Evolutionary conservation across 2,888 invertebrate genomes (phyloP).

Genomic region (Frankliniella fusca): DNA sequence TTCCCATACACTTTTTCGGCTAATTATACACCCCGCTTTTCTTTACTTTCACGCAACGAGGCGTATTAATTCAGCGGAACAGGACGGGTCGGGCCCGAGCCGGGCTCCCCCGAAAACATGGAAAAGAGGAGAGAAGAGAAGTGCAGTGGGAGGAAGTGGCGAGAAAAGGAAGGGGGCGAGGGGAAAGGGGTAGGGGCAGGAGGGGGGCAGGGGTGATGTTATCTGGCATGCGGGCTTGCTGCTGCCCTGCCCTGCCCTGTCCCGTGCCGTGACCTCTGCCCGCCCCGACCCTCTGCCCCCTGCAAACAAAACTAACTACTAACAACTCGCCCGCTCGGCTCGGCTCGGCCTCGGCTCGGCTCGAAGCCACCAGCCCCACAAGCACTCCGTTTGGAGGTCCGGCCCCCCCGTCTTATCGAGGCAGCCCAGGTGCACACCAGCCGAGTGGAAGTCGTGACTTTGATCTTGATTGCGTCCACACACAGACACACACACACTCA

Average conservation of each 20-base stretch:
- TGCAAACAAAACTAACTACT: too few relatives aligned
- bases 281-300: background rate
- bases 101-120: background rate
- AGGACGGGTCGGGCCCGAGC: background rate
- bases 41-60: constrained; percentile 22
- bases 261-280: too few relatives aligned
- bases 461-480: background rate
- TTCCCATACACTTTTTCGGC: constrained; percentile 6
- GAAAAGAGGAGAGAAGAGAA: background rate
- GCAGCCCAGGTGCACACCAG: too few relatives aligned
- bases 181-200: too few relatives aligned
- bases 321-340: too few relatives aligned
- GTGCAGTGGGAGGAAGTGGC: background rate
- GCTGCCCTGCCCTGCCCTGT: background rate
- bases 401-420: too few relatives aligned
- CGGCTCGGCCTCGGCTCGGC: too few relatives aligned
- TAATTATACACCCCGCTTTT: constrained; percentile 6
- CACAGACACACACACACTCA: background rate
- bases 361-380: too few relatives aligned
- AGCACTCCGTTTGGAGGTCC: too few relatives aligned
- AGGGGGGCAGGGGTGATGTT: background rate
- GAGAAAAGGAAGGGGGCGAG: too few relatives aligned
- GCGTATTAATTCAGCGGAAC: constrained; percentile 24
- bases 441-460: background rate
- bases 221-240: background rate